Percentiles rank a stretch among this genome's conserved stretches.
Conservation (phyloP, 1,140 invertebrate species). For the Conus betulinus region DNA sequence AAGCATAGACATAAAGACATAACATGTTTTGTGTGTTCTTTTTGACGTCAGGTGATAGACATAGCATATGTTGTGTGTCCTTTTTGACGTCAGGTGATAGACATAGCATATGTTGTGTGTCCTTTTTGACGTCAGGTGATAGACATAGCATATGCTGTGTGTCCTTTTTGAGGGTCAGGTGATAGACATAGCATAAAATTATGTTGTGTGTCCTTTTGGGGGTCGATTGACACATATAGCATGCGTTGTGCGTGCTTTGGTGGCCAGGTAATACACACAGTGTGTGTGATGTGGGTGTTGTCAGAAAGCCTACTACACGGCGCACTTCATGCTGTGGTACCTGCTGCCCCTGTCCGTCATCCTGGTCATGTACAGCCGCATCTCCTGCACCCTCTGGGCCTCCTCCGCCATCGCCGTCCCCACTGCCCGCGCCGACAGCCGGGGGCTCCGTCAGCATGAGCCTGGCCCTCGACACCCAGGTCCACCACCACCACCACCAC, state of each 20-base stretch:
- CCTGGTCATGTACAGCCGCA: slow-evolving; percentile 89
- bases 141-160: too few species aligned
- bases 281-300: neutral
- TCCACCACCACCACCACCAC: slow-evolving; percentile 32
- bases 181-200: too few species aligned
- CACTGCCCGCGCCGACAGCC: neutral
- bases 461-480: slow-evolving; percentile 15
- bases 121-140: too few species aligned
- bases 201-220: too few species aligned
- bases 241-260: neutral
- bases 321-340: slow-evolving; percentile 80
- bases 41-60: too few species aligned
- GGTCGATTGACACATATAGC: neutral
- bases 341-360: slow-evolving; percentile 87
- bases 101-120: too few species aligned
- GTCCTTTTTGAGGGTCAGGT: too few species aligned
- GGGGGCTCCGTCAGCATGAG: slow-evolving; percentile 24
- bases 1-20: too few species aligned
- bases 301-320: slow-evolving; percentile 43
- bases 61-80: too few species aligned
- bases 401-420: slow-evolving; percentile 36
- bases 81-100: too few species aligned
- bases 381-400: slow-evolving; percentile 79
- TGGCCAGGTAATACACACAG: too few species aligned
- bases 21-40: too few species aligned